These are phyloP conservation scores for Heliconius charithonia DNA, from an alignment of 2,888 invertebrate species.

Conservation along the genomic window DNA sequence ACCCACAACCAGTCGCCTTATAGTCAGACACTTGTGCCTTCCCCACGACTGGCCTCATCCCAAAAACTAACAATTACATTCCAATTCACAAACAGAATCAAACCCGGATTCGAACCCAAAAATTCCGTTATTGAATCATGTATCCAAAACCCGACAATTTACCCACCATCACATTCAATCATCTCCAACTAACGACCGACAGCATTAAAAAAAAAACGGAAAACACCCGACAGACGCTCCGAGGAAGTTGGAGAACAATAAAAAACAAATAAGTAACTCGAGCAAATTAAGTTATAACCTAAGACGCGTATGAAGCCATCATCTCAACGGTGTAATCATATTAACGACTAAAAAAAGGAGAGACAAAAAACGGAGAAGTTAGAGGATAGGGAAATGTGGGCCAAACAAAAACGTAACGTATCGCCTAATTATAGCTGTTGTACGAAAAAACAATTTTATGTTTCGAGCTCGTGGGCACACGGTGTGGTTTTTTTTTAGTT, in stretches of 20 bases:
- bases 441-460: slow-evolving; percentile 82
- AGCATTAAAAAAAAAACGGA: slow-evolving; percentile 72
- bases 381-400: slow-evolving; percentile 84
- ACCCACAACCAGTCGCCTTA: too few species aligned
- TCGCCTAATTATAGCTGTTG: slow-evolving; percentile 83
- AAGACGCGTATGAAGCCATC: slow-evolving; percentile 84
- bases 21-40: too few species aligned
- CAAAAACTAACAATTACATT: slow-evolving; percentile 61
- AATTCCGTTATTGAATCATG: slow-evolving; percentile 59
- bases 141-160: slow-evolving; percentile 65
- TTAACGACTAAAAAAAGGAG: slow-evolving; percentile 83
- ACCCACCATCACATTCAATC: slow-evolving; percentile 81
- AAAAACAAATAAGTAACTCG: slow-evolving; percentile 82
- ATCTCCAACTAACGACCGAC: slow-evolving; percentile 77
- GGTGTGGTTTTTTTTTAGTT: slow-evolving; percentile 56
- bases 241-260: slow-evolving; percentile 81
- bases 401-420: slow-evolving; percentile 84
- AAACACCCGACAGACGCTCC: slow-evolving; percentile 72
- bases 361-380: slow-evolving; percentile 82
- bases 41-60: slow-evolving; percentile 26
- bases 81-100: slow-evolving; percentile 66
- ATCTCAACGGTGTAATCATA: slow-evolving; percentile 83
- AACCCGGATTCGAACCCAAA: slow-evolving; percentile 62
- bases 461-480: slow-evolving; percentile 70
- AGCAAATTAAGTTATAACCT: slow-evolving; percentile 84